These are phyloP conservation scores for Drosophila equinoxialis DNA, from an alignment of 1,140 invertebrate species.

Conservation along the genomic window DNA sequence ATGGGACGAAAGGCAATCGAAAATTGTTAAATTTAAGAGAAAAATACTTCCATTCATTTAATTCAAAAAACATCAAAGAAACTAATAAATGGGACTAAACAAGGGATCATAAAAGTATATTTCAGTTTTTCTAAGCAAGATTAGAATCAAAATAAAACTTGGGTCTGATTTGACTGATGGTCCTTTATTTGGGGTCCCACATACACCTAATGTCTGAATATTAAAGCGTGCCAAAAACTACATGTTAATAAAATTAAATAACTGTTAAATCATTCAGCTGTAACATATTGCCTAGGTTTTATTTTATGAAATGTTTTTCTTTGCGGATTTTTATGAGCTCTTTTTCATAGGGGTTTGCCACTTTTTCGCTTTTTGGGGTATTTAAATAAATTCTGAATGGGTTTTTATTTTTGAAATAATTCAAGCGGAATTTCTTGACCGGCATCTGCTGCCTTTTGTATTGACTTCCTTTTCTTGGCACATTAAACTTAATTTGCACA, in stretches of 20 bases:
- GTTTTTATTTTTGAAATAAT: slow-evolving; percentile 71
- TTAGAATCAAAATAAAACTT: too few species aligned
- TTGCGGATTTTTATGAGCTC: background rate
- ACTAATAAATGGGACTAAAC: too few species aligned
- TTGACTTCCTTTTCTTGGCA: slow-evolving; percentile 58
- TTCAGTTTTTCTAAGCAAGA: too few species aligned
- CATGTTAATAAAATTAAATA: too few species aligned
- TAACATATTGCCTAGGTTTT: background rate
- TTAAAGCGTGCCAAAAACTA: too few species aligned
- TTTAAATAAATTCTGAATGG: slow-evolving; percentile 64
- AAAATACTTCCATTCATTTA: too few species aligned
- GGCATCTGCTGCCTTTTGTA: slow-evolving; percentile 57
- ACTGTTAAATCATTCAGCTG: background rate
- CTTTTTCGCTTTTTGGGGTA: slow-evolving; percentile 14
- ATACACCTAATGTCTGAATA: too few species aligned
- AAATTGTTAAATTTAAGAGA: background rate
- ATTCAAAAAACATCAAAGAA: too few species aligned
- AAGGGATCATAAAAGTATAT: too few species aligned
- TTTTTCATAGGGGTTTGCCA: background rate
- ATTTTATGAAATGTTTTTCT: background rate
- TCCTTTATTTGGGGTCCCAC: too few species aligned
- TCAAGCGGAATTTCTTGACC: slow-evolving; percentile 73
- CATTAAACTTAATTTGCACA: slow-evolving; percentile 52
- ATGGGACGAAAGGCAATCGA: background rate
- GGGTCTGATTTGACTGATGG: too few species aligned